These are phyloP conservation scores for Apantesis nais DNA, from an alignment of 2,888 invertebrate species.

Conservation along the genomic window DNA sequence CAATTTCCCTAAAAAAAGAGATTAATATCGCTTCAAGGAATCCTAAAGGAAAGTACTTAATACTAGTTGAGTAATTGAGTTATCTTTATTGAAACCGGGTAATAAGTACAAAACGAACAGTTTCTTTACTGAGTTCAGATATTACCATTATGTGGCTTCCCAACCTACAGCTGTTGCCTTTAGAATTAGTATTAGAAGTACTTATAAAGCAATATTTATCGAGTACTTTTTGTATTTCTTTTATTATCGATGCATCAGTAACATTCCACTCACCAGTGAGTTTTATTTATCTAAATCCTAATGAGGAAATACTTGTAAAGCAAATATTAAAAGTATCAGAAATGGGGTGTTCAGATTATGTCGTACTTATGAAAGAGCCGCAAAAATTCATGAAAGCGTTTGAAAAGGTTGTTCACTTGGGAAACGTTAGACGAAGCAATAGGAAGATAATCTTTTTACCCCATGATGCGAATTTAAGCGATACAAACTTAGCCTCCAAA, in stretches of 20 bases:
- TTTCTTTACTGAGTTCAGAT: background rate
- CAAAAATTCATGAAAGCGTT: slow-evolving; percentile 67
- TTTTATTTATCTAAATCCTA: slow-evolving; percentile 56
- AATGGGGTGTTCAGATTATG: slow-evolving; percentile 79
- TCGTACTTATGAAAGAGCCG: slow-evolving; percentile 69
- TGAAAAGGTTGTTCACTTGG: slow-evolving; percentile 68
- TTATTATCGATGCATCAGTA: slow-evolving; percentile 64
- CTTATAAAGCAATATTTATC: slow-evolving; percentile 65
- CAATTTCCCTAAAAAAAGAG: too few relatives aligned
- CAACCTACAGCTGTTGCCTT: slow-evolving; percentile 40
- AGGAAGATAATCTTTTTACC: slow-evolving; percentile 77
- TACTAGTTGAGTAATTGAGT: background rate
- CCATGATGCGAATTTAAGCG: slow-evolving; percentile 21
- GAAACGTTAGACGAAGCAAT: slow-evolving; percentile 73
- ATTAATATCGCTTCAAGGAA: background rate
- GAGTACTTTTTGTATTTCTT: slow-evolving; percentile 66
- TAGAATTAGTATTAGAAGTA: slow-evolving; percentile 67
- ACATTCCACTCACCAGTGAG: slow-evolving; percentile 48
- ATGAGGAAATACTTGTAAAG: slow-evolving; percentile 50
- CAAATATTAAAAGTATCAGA: slow-evolving; percentile 68
- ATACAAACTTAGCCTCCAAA: slow-evolving; percentile 43
- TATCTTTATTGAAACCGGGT: background rate
- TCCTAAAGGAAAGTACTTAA: slow-evolving; percentile 1
- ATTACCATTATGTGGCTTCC: slow-evolving; percentile 28
- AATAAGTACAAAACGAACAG: background rate